Base-by-base conservation (phyloP, 2,888 invertebrate species). In the Pheosia gnoma region DNA sequence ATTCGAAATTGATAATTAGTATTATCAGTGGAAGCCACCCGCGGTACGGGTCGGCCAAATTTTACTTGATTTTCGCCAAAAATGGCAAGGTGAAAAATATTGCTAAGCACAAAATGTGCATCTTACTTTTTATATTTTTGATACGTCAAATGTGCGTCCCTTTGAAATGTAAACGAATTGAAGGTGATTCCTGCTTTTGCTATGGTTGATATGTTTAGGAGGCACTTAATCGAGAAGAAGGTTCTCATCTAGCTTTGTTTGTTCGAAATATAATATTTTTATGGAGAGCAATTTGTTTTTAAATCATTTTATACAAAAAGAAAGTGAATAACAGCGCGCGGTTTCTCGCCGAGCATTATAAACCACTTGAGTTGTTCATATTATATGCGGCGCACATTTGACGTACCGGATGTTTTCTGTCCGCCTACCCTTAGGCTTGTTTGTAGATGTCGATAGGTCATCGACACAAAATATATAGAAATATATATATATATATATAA, bases 351-450 rank as follows among this genome's bases (percentile, higher is more conserved):
- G 10, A 43, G 9, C 43, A 4, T 9, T 8, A 39, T 9, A 4
- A 43, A 43, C 0, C 25, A 25, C 25, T 25, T 25, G 43, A 43
- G 43, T 9, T 9, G 43, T 9, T 43, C 4, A 10, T 43, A 43
- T 9, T 8, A 47, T 41, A 41, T 41, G 41, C 62, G 59, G 70
- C 78, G 81, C 83, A 81, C 82, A 85, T 86, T 85, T 86, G 86
- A 85, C 85, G 84, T 83, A 79, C 81, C 82, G 79, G 78, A 74
- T 77, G 72, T 81, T 84, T 74, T 83, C 86, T 88, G 86, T 92
- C 92, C 91, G 92, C 92, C 93, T 89, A 88, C 83, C 79, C 76
- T 87, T 89, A 90, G 92, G 90, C 92, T 90, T 90, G 85, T 87
- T 85, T 84, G 86, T 89, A 89, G 88, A 79, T 71, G 85, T 89